A percentile compares a stretch with the other conserved stretches of the same genome.
Evolutionary conservation across 2,888 invertebrate species (phyloP).

Genomic region (Acrocyrtus sp.): DNA sequence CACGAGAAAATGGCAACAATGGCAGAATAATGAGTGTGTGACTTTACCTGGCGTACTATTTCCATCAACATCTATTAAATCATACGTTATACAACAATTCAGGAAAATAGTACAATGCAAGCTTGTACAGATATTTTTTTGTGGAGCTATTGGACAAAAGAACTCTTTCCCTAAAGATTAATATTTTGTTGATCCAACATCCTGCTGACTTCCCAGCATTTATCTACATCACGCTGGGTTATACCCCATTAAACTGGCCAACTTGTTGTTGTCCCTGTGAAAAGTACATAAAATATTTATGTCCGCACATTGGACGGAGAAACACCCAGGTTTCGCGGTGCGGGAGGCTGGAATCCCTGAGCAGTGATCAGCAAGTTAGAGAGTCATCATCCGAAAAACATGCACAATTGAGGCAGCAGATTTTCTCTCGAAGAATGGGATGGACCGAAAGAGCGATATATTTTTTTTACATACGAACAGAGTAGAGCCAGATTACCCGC

Average conservation of each 20-base stretch:
- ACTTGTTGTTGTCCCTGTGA: conserved; percentile 53
- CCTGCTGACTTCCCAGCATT: conserved; percentile 61
- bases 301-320: conserved; percentile 52
- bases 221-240: conserved; percentile 58
- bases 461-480: conserved; percentile 9
- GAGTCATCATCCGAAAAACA: conserved; percentile 22
- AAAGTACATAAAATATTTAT: conserved; percentile 53
- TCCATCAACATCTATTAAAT: too few relatives aligned
- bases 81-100: not conserved
- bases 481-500: too few relatives aligned
- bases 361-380: conserved; percentile 44
- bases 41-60: too few relatives aligned
- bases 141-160: conserved; percentile 52
- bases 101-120: not conserved
- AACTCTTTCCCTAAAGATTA: conserved; percentile 58
- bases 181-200: conserved; percentile 62
- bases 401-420: too few relatives aligned
- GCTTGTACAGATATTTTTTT: not conserved
- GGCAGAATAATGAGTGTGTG: too few relatives aligned
- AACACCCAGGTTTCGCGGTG: conserved; percentile 51
- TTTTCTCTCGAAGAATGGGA: not conserved
- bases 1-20: too few relatives aligned
- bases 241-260: conserved; percentile 58
- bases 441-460: not conserved
- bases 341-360: conserved; percentile 51